Conservation (phyloP, 2,888 invertebrate species). For the Eucriotettix oculatus region DNA sequence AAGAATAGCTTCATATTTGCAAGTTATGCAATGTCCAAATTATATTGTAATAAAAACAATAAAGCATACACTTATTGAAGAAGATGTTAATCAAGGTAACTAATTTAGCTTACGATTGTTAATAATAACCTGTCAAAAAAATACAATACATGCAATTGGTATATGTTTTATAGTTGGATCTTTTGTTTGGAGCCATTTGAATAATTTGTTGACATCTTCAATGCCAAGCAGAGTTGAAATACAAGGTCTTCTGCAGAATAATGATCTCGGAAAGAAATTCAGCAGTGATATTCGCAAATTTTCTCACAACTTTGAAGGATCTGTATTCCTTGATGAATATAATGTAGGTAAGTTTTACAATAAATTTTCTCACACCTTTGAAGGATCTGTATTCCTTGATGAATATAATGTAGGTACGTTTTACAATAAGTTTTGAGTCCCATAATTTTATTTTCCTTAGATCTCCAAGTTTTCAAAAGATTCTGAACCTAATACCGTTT, state of each 20-base stretch:
- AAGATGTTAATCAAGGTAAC: slow-evolving; percentile 72
- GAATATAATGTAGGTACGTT: slow-evolving; percentile 65
- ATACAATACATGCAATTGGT: too few species aligned
- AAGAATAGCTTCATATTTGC: slow-evolving; percentile 71
- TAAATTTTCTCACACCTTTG: slow-evolving; percentile 47
- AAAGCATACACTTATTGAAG: slow-evolving; percentile 47
- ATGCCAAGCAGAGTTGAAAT: slow-evolving; percentile 71
- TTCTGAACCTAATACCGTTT: too few species aligned
- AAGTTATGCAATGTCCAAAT: slow-evolving; percentile 78
- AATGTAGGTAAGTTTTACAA: slow-evolving; percentile 48
- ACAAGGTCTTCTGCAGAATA: slow-evolving; percentile 68
- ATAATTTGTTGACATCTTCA: slow-evolving; percentile 70
- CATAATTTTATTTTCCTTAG: too few species aligned
- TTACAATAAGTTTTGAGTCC: background rate
- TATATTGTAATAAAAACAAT: slow-evolving; percentile 56
- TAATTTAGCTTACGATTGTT: background rate
- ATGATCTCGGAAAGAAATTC: slow-evolving; percentile 61
- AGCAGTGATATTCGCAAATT: slow-evolving; percentile 76
- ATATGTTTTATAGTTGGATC: slow-evolving; percentile 51
- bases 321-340: slow-evolving; percentile 73
- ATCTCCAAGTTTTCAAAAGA: too few species aligned
- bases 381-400: slow-evolving; percentile 74
- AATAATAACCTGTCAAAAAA: background rate
- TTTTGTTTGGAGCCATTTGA: slow-evolving; percentile 88
- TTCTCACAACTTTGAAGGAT: slow-evolving; percentile 78